These are phyloP conservation scores for Apotomis capreana DNA, from an alignment of 2,888 invertebrate species.

Conservation along the genomic window DNA sequence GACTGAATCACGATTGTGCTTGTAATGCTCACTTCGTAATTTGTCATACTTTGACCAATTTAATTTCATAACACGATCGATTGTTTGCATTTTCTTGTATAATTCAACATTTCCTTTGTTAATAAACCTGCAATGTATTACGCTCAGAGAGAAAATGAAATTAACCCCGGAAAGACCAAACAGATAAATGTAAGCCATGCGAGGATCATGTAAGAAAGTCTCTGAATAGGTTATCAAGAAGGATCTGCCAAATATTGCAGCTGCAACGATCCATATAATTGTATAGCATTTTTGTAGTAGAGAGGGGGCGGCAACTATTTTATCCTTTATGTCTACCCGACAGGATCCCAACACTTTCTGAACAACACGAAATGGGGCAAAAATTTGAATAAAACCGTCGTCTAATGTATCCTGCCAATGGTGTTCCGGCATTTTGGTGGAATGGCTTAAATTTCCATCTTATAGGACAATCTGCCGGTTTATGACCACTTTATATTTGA, in stretches of 20 bases:
- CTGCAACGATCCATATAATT: slow-evolving; percentile 11
- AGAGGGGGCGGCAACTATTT: slow-evolving; percentile 7
- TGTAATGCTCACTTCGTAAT: slow-evolving; percentile 13
- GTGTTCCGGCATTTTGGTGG: neutral
- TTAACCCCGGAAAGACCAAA: neutral
- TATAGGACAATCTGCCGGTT: neutral
- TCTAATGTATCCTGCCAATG: neutral
- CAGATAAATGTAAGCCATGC: neutral
- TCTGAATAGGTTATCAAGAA: neutral
- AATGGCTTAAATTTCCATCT: no score
- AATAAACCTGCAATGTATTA: slow-evolving; percentile 8
- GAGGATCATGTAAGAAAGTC: neutral
- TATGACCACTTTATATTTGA: neutral
- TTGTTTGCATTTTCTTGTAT: slow-evolving; percentile 14
- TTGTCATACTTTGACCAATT: neutral
- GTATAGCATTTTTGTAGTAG: slow-evolving; percentile 27
- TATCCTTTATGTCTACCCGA: slow-evolving; percentile 16
- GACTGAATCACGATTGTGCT: slow-evolving; percentile 4
- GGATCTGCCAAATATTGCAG: neutral
- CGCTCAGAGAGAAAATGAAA: neutral
- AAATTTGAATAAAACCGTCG: slow-evolving; percentile 18
- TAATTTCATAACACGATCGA: slow-evolving; percentile 21
- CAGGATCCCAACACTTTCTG: slow-evolving; percentile 27
- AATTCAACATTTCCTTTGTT: slow-evolving; percentile 21
- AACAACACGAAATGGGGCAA: slow-evolving; percentile 20